Evolutionary conservation across 2,113 vertebrate genomes (phyloP).

Genomic region (Carassius gibelio): DNA sequence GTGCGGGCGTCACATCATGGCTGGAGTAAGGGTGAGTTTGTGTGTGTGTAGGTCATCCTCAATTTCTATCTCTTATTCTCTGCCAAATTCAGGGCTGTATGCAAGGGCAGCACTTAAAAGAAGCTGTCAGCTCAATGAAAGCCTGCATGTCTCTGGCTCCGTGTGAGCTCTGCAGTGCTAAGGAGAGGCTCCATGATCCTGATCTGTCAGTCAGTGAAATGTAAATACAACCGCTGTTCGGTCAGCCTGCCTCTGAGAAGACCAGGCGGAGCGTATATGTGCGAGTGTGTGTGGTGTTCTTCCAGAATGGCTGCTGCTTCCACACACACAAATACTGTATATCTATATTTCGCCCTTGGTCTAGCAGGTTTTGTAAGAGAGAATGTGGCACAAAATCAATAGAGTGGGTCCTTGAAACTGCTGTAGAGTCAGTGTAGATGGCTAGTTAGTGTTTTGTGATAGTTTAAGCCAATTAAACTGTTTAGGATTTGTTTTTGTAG

Average conservation of each 20-base stretch:
- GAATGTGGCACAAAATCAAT: slow-evolving; percentile 53
- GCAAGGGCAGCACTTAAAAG: slow-evolving; percentile 44
- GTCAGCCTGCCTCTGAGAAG: slow-evolving; percentile 4
- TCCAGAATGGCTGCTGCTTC: slow-evolving; percentile 9
- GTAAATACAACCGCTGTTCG: slow-evolving; percentile 40
- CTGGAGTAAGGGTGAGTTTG: slow-evolving; percentile 44
- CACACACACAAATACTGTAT: slow-evolving; percentile 32
- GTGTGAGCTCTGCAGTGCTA: slow-evolving; percentile 37
- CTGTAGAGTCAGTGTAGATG: slow-evolving; percentile 6
- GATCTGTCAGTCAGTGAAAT: slow-evolving; percentile 45
- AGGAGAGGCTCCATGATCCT: slow-evolving; percentile 46
- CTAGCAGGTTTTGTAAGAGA: slow-evolving; percentile 12
- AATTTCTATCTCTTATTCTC: slow-evolving; percentile 33
- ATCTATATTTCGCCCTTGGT: slow-evolving; percentile 22
- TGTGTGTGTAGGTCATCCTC: slow-evolving; percentile 46
- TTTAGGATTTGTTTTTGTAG: background rate
- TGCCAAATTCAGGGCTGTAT: slow-evolving; percentile 40
- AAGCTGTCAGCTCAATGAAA: slow-evolving; percentile 51
- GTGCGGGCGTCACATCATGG: slow-evolving; percentile 17
- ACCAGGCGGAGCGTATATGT: background rate
- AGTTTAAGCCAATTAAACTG: background rate
- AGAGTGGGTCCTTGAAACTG: background rate
- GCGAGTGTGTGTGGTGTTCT: slow-evolving; percentile 25
- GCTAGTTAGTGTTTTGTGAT: slow-evolving; percentile 13
- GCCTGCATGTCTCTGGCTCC: slow-evolving; percentile 33